A percentile compares a stretch with the other conserved stretches of the same genome.
Conservation (phyloP, 2,113 vertebrate species). For the Ellobius talpinus region DNA sequence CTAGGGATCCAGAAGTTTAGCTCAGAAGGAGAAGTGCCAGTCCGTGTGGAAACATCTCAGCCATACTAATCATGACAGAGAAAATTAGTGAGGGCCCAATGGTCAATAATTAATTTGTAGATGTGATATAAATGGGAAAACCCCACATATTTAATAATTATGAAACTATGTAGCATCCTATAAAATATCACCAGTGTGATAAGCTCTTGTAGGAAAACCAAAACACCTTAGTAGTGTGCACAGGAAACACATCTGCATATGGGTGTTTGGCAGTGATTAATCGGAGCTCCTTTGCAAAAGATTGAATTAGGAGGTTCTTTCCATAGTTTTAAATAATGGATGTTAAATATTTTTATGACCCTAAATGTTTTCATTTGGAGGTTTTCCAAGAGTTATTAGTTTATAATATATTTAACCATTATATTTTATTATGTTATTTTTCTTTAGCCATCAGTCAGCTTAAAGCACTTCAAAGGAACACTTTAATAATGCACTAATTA, state of each 20-base stretch:
- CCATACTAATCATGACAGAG: background rate
- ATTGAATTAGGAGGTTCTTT: slow-evolving; percentile 28
- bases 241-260: background rate
- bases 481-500: slow-evolving; percentile 49
- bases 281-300: background rate
- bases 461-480: slow-evolving; percentile 42
- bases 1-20: background rate
- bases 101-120: background rate
- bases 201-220: background rate
- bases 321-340: slow-evolving; percentile 15
- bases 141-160: background rate
- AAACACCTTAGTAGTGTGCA: background rate
- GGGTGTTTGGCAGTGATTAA: background rate
- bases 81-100: background rate
- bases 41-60: background rate
- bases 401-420: background rate
- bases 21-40: background rate
- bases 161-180: background rate
- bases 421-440: slow-evolving; percentile 44
- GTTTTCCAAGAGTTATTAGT: slow-evolving; percentile 31
- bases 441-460: background rate
- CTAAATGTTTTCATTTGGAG: slow-evolving; percentile 37
- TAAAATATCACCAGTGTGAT: background rate
- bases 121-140: background rate
- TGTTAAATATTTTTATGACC: slow-evolving; percentile 38